Evolutionary conservation across 2,113 vertebrate species (phyloP).

Genomic region (Platysternon megacephalum): DNA sequence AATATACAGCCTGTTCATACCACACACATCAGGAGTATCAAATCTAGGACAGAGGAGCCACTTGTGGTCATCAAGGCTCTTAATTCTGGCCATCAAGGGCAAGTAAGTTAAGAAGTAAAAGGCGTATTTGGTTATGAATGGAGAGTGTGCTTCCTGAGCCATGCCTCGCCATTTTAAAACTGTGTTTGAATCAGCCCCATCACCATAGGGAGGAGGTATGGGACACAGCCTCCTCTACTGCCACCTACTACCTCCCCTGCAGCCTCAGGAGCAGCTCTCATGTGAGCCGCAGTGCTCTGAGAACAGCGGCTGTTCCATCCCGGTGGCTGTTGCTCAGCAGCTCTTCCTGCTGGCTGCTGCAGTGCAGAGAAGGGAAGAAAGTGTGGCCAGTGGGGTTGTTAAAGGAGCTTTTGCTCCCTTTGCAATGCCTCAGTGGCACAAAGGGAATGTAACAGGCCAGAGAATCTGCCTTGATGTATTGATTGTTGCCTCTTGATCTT

Average conservation of each 20-base stretch:
- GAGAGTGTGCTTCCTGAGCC: neutral
- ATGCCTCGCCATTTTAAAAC: neutral
- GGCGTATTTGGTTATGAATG: neutral
- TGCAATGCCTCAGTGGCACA: neutral
- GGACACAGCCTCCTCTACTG: neutral
- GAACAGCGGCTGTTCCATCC: neutral
- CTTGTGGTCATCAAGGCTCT: neutral
- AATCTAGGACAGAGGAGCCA: neutral
- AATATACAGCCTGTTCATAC: neutral
- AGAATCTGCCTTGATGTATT: neutral
- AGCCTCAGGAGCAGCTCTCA: neutral
- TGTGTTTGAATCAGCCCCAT: neutral
- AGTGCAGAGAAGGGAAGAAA: neutral
- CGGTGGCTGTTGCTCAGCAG: neutral
- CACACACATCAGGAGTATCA: neutral
- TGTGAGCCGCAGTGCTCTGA: neutral
- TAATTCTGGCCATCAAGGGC: neutral
- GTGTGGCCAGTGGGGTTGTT: neutral
- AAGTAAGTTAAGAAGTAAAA: neutral
- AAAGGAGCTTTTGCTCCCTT: neutral
- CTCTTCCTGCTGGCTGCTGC: neutral
- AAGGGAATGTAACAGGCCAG: accelerated
- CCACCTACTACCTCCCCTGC: neutral
- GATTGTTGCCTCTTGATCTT: accelerated
- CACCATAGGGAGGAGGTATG: neutral